phyloP scores from a whole-genome alignment of 2,888 invertebrate species.

The Caenorhabditis wallacei region DNA sequence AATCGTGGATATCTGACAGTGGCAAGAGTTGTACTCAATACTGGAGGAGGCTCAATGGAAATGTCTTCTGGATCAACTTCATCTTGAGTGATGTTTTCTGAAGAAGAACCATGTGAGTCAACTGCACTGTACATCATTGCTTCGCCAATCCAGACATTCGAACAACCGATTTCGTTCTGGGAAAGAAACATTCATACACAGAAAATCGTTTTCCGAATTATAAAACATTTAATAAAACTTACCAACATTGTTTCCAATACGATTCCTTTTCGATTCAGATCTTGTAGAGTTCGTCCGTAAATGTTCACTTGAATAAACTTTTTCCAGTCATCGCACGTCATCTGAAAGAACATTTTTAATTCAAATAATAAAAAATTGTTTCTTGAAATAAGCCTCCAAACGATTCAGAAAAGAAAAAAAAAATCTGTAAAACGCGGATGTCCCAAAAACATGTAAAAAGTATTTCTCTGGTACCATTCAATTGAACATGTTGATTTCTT shows the following conservation, averaged over 20 bases:
- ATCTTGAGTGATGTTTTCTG: neutral
- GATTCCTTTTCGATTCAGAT: neutral
- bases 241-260: constrained; percentile 1
- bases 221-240: neutral
- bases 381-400: too few relatives aligned
- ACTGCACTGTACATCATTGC: neutral
- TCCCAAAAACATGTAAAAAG: too few relatives aligned
- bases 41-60: neutral
- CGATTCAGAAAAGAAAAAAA: too few relatives aligned
- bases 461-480: too few relatives aligned
- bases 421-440: too few relatives aligned
- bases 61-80: neutral
- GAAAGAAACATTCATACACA: too few relatives aligned
- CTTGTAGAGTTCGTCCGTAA: constrained; percentile 24
- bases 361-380: too few relatives aligned
- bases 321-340: constrained; percentile 27
- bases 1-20: constrained; percentile 6
- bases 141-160: constrained; percentile 37
- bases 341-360: constrained; percentile 8
- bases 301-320: constrained; percentile 41
- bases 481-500: too few relatives aligned
- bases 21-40: constrained; percentile 18
- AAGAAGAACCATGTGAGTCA: neutral
- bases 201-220: neutral
- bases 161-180: constrained; percentile 24